Percentiles rank a stretch among this genome's conserved stretches.
Evolutionary conservation across 2,888 invertebrate genomes (phyloP).

Genomic region (Lasioglossum oenotherae): DNA sequence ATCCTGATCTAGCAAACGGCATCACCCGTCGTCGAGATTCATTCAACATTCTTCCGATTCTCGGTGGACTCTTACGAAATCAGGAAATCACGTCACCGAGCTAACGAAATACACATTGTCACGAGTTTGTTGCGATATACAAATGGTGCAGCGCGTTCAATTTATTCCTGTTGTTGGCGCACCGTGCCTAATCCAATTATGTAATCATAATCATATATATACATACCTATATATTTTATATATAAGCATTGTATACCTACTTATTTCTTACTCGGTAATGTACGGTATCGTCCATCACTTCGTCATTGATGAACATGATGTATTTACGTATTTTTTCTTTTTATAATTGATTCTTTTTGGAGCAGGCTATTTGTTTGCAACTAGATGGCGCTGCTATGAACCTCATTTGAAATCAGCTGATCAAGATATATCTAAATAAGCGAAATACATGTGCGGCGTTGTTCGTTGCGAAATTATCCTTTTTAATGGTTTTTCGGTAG

Average conservation of each 20-base stretch:
- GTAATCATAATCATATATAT: background rate
- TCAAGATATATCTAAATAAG: constrained; percentile 5
- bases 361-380: background rate
- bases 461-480: constrained; percentile 1
- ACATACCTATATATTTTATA: no score
- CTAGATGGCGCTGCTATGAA: constrained; percentile 12
- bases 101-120: background rate
- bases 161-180: constrained; percentile 2
- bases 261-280: background rate
- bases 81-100: background rate
- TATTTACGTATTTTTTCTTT: background rate
- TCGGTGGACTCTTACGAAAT: constrained; percentile 28
- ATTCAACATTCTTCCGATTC: background rate
- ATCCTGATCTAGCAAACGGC: constrained; percentile 8
- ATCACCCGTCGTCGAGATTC: background rate
- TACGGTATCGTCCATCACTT: background rate
- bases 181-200: background rate
- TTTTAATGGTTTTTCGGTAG: constrained; percentile 13
- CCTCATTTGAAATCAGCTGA: constrained; percentile 30
- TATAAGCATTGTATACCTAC: background rate
- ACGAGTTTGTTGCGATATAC: background rate
- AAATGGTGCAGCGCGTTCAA: background rate
- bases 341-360: background rate
- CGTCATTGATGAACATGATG: background rate
- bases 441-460: background rate